Evolutionary conservation across 2,113 vertebrate genomes (phyloP).

Genomic region (Oncorhynchus clarkii): DNA sequence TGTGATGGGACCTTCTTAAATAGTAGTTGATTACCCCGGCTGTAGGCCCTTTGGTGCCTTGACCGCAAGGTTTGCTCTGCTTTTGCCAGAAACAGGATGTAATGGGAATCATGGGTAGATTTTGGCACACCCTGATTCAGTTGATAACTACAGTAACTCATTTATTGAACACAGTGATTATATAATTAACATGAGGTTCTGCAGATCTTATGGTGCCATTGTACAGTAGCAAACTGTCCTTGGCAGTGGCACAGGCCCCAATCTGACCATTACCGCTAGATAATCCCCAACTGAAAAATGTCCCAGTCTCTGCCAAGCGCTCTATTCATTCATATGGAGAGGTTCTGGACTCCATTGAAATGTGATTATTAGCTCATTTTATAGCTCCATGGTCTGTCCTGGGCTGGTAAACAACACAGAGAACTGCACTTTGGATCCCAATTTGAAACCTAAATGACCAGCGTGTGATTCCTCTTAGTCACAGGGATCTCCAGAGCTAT

Average conservation of each 20-base stretch:
- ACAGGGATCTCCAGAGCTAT: neutral
- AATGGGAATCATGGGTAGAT: too few species aligned
- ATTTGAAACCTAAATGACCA: slow-evolving; percentile 22
- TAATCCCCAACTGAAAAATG: slow-evolving; percentile 13
- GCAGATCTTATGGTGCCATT: slow-evolving; percentile 10
- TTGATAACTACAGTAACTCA: neutral
- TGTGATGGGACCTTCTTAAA: too few species aligned
- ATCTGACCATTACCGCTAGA: neutral
- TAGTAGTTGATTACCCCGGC: too few species aligned
- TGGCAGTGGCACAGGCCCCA: neutral
- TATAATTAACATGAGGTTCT: slow-evolving; percentile 1
- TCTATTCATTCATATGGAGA: neutral
- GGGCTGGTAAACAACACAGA: slow-evolving; percentile 28
- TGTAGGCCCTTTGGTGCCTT: too few species aligned
- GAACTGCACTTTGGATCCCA: slow-evolving; percentile 26
- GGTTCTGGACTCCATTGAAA: neutral
- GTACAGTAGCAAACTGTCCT: slow-evolving; percentile 11
- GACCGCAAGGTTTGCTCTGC: too few species aligned
- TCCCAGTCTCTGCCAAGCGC: neutral
- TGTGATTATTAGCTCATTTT: slow-evolving; percentile 19
- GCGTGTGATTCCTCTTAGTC: slow-evolving; percentile 24
- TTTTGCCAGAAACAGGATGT: too few species aligned
- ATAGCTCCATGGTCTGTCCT: neutral
- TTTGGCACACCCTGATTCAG: neutral
- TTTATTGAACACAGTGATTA: slow-evolving; percentile 10